Conservation (phyloP, 2,797 vertebrate species). For the Heliangelus exortis region DNA sequence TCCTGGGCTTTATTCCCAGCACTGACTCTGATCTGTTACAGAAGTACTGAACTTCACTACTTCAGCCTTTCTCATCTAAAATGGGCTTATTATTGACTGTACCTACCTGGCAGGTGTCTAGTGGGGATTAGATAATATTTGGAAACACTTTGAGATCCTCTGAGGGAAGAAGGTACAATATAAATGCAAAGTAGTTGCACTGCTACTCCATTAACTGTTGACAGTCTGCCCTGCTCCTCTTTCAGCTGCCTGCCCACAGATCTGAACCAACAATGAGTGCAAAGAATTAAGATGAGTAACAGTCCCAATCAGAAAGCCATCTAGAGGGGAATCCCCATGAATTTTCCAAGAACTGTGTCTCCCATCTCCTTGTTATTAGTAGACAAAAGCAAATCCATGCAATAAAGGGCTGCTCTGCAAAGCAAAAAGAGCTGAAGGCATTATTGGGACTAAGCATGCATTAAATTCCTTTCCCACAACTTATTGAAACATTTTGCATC, state of each 20-base stretch:
- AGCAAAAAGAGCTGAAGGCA: not conserved
- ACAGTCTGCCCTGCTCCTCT: slow-evolving; percentile 6
- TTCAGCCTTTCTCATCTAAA: slow-evolving; percentile 48
- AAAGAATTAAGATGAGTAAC: not conserved
- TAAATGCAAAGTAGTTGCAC: slow-evolving; percentile 58
- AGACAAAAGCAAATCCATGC: not conserved
- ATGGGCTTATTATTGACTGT: slow-evolving; percentile 49
- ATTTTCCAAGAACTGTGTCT: not conserved
- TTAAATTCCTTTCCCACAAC: not conserved
- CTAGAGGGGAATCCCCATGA: not conserved
- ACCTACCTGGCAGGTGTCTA: slow-evolving; percentile 23
- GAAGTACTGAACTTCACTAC: slow-evolving; percentile 17
- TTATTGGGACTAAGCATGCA: not conserved
- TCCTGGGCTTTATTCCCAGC: slow-evolving; percentile 46
- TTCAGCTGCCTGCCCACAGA: not conserved
- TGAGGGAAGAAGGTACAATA: slow-evolving; percentile 58
- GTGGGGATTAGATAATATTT: slow-evolving; percentile 60
- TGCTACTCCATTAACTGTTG: slow-evolving; percentile 44
- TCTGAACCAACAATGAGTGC: not conserved
- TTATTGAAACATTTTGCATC: not conserved
- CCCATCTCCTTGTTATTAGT: not conserved
- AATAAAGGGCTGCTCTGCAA: not conserved
- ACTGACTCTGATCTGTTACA: slow-evolving; percentile 9
- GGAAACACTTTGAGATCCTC: slow-evolving; percentile 51
- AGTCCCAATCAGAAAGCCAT: not conserved